These are phyloP conservation scores for Acronicta aceris DNA, from an alignment of 2,888 invertebrate genomes.

Conservation along the genomic window DNA sequence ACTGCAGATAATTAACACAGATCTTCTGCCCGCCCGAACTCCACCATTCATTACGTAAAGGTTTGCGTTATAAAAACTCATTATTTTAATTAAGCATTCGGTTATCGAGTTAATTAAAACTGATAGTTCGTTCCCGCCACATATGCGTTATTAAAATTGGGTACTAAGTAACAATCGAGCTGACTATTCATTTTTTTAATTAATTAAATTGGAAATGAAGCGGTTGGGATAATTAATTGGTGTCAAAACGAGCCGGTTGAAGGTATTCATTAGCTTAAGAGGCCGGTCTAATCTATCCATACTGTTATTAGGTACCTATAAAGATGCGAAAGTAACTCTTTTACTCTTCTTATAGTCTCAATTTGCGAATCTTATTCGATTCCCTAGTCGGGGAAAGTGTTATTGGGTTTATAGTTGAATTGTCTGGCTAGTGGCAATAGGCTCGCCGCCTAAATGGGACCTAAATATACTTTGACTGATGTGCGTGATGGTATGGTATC, in stretches of 20 bases:
- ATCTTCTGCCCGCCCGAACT: too few species aligned
- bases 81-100: conserved; percentile 59
- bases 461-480: too few species aligned
- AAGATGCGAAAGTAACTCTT: too few species aligned
- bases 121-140: conserved; percentile 52
- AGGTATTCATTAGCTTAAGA: background rate
- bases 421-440: too few species aligned
- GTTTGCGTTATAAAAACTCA: conserved; percentile 45
- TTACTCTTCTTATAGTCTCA: too few species aligned
- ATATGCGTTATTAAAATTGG: conserved; percentile 53
- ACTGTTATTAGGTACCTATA: background rate
- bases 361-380: conserved; percentile 2
- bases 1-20: too few species aligned
- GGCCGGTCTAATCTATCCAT: background rate
- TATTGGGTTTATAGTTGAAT: too few species aligned
- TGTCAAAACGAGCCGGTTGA: conserved; percentile 1
- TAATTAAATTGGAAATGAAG: conserved; percentile 44
- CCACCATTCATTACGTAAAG: conserved; percentile 11
- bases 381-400: too few species aligned
- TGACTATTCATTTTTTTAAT: conserved; percentile 49
- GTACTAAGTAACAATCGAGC: conserved; percentile 43
- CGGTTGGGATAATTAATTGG: conserved; percentile 27
- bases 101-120: conserved; percentile 63
- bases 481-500: too few species aligned
- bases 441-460: too few species aligned